These are phyloP conservation scores for Stigmatopora argus DNA, from an alignment of 2,113 vertebrate genomes.

Conservation along the genomic window DNA sequence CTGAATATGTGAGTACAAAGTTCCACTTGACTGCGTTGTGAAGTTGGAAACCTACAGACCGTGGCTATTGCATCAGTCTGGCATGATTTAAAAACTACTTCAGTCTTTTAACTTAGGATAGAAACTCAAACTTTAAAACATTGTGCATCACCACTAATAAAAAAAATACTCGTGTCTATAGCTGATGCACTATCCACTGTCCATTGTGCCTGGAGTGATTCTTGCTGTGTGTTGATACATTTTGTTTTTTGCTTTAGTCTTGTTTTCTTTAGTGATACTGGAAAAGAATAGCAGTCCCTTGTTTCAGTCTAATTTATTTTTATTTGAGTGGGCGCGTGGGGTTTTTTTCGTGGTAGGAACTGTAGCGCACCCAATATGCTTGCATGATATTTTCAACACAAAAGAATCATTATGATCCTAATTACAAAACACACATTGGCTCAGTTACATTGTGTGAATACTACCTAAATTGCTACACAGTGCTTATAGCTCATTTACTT, in stretches of 20 bases:
- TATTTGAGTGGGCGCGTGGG: neutral
- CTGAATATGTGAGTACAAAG: slow-evolving; percentile 91
- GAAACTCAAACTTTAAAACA: slow-evolving; percentile 21
- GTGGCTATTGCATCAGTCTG: slow-evolving; percentile 64
- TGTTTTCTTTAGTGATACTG: slow-evolving; percentile 11
- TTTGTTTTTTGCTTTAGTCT: slow-evolving; percentile 11
- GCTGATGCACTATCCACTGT: slow-evolving; percentile 67
- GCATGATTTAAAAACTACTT: slow-evolving; percentile 11
- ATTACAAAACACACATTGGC: slow-evolving; percentile 31
- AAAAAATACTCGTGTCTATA: slow-evolving; percentile 24
- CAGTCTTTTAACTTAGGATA: slow-evolving; percentile 30
- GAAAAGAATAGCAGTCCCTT: neutral
- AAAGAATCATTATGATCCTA: neutral
- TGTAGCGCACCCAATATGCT: neutral
- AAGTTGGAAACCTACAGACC: slow-evolving; percentile 36
- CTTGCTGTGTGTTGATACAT: slow-evolving; percentile 27
- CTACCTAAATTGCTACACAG: slow-evolving; percentile 41
- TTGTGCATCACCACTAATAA: slow-evolving; percentile 3
- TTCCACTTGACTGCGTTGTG: slow-evolving; percentile 57
- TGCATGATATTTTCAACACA: neutral
- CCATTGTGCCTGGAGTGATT: slow-evolving; percentile 48
- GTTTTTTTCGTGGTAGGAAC: neutral
- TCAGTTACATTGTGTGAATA: slow-evolving; percentile 34
- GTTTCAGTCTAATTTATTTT: neutral
- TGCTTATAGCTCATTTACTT: slow-evolving; percentile 61